A percentile compares a stretch with the other conserved stretches of the same genome.
These are phyloP conservation scores for Melanotaenia parkinsoni DNA, from an alignment of 2,797 vertebrate genomes.

Conservation along the genomic window DNA sequence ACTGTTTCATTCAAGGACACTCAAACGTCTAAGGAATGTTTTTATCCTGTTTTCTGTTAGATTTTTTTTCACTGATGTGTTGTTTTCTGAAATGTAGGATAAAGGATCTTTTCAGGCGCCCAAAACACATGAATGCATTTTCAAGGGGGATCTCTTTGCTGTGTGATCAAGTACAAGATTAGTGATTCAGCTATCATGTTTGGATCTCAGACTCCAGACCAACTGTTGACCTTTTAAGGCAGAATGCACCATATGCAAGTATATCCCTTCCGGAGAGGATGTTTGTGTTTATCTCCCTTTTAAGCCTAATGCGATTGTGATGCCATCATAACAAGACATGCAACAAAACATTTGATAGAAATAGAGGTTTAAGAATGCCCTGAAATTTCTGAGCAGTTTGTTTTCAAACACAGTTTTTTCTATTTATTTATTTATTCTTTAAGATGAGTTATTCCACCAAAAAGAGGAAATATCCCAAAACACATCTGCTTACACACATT, in stretches of 20 bases:
- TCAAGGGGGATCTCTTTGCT: not conserved
- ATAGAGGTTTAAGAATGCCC: not conserved
- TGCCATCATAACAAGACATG: not conserved
- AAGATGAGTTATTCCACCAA: not conserved
- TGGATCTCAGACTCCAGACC: not conserved
- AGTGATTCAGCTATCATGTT: not conserved
- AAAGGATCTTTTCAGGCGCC: too few relatives aligned
- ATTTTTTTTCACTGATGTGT: not conserved
- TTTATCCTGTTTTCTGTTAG: not conserved
- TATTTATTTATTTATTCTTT: not conserved
- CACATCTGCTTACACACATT: not conserved
- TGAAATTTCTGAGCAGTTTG: not conserved
- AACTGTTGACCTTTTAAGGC: not conserved
- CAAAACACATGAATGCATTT: not conserved
- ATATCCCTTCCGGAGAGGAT: conserved; percentile 3
- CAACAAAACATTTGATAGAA: not conserved
- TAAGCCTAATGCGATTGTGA: conserved; percentile 14
- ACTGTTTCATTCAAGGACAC: conserved; percentile 32
- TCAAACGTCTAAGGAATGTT: conserved; percentile 23
- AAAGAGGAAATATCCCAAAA: not conserved
- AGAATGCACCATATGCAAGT: not conserved
- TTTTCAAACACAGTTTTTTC: conserved; percentile 1
- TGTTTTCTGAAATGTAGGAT: not conserved
- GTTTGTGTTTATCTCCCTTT: conserved; percentile 1
- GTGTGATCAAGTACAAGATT: not conserved